These are phyloP conservation scores for Taphrorychus bicolor DNA, from an alignment of 2,888 invertebrate genomes.

Conservation along the genomic window DNA sequence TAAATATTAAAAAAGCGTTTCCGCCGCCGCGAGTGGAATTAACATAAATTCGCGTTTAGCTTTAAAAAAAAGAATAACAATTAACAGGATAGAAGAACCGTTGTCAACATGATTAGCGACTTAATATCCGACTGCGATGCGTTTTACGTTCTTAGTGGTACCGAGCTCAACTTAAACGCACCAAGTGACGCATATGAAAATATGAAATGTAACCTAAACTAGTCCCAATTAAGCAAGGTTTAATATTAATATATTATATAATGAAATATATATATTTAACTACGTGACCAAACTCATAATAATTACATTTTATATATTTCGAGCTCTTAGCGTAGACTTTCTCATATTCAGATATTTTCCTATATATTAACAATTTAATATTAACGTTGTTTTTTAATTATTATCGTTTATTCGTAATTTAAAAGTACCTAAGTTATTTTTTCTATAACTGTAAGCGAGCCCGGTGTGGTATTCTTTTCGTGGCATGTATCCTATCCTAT, in stretches of 20 bases:
- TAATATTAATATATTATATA: constrained; percentile 47
- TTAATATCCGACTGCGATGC: constrained; percentile 48
- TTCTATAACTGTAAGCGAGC: constrained; percentile 52
- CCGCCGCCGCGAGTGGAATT: neutral
- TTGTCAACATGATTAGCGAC: constrained; percentile 44
- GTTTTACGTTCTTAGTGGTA: constrained; percentile 47
- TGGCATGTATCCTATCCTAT: constrained; percentile 41
- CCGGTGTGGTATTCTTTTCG: constrained; percentile 51
- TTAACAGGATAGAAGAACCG: constrained; percentile 29
- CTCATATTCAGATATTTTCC: constrained; percentile 56
- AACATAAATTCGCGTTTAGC: constrained; percentile 24
- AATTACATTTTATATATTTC: constrained; percentile 51
- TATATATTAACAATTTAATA: constrained; percentile 52
- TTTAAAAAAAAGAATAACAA: too few relatives aligned
- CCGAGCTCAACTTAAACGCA: constrained; percentile 55
- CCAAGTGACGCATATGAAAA: constrained; percentile 49
- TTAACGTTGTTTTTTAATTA: constrained; percentile 52
- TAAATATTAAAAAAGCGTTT: constrained; percentile 5
- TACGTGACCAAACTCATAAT: constrained; percentile 55
- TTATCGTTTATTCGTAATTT: constrained; percentile 52
- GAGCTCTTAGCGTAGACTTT: constrained; percentile 50
- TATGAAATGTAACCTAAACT: constrained; percentile 55
- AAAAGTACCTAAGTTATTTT: constrained; percentile 55
- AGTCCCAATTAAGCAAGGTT: constrained; percentile 55
- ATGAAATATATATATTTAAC: constrained; percentile 47